phyloP scores from a whole-genome alignment of 1,140 invertebrate genomes.

The Aphis craccivora region DNA sequence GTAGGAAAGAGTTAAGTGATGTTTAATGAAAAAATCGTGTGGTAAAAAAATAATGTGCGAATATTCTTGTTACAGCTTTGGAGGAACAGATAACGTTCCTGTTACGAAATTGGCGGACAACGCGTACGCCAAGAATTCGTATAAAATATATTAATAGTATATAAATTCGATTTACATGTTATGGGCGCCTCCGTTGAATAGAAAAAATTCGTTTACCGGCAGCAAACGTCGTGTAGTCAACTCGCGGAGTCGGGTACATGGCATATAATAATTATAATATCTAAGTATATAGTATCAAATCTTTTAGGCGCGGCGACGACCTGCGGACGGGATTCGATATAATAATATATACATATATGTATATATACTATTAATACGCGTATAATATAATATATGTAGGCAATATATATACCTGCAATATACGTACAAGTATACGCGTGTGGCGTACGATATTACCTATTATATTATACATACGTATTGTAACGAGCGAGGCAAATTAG shows the following conservation, averaged over 20 bases:
- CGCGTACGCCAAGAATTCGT: background rate
- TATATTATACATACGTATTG: background rate
- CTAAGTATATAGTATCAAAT: background rate
- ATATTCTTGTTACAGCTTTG: too few relatives aligned
- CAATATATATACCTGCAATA: too few relatives aligned
- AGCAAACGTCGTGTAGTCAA: background rate
- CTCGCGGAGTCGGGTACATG: background rate
- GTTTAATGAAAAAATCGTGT: too few relatives aligned
- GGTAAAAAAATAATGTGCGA: too few relatives aligned
- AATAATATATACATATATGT: background rate
- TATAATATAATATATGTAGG: background rate
- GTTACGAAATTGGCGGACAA: too few relatives aligned
- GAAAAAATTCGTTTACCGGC: background rate
- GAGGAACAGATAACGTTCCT: background rate
- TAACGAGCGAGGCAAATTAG: conserved; percentile 42
- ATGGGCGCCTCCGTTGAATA: background rate
- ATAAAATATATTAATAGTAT: background rate
- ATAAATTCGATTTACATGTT: background rate
- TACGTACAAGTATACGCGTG: too few relatives aligned
- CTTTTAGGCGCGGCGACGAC: background rate
- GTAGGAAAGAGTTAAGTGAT: too few relatives aligned
- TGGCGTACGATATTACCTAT: background rate
- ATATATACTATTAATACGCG: background rate
- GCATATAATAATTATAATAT: background rate
- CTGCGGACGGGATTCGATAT: background rate